phyloP scores from a whole-genome alignment of 2,797 vertebrate species.

The Leptatherina wallacei region DNA sequence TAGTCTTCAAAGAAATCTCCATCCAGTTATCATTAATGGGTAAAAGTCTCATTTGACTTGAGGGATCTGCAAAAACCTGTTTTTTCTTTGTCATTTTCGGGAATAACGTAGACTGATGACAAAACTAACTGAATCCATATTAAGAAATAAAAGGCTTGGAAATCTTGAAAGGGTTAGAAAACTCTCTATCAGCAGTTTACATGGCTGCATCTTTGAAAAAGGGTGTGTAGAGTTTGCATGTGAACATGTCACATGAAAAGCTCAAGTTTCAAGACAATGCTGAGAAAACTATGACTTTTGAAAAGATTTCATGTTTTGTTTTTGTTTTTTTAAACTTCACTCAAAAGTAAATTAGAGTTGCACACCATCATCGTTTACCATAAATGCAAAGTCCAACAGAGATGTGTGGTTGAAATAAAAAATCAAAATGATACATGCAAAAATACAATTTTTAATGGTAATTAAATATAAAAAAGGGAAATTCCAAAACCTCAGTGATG shows the following conservation, averaged over 20 bases:
- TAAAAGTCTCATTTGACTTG: too few relatives aligned
- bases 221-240: conserved; percentile 34
- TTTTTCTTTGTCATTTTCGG: too few relatives aligned
- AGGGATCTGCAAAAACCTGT: too few relatives aligned
- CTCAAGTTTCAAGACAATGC: too few relatives aligned
- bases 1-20: too few relatives aligned
- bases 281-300: too few relatives aligned
- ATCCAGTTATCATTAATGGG: too few relatives aligned
- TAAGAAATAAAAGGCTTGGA: neutral
- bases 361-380: neutral
- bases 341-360: neutral
- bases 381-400: neutral
- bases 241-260: neutral
- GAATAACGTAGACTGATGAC: neutral
- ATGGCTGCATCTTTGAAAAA: neutral
- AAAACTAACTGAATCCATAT: neutral
- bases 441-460: too few relatives aligned
- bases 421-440: neutral
- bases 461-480: neutral
- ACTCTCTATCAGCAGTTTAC: neutral
- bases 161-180: neutral
- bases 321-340: neutral
- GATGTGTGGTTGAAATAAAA: neutral
- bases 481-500: conserved; percentile 85
- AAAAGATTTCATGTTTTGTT: neutral